These are phyloP conservation scores for Lepilemur septentrionalis DNA, from an alignment of 2,797 vertebrate species.

Conservation along the genomic window DNA sequence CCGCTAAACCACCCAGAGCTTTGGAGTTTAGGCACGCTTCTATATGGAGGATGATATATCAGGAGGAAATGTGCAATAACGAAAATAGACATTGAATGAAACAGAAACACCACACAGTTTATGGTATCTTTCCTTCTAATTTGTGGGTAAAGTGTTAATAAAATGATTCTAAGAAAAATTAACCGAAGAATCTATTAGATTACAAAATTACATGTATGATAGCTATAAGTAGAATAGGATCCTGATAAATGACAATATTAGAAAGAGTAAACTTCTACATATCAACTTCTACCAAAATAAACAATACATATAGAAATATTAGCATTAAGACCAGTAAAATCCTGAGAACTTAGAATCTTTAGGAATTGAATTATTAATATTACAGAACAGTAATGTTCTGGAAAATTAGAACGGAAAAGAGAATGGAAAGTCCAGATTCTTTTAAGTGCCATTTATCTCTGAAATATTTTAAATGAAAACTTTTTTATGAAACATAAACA, in stretches of 20 bases:
- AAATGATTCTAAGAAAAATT: neutral
- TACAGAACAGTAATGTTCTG: neutral
- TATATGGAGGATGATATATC: neutral
- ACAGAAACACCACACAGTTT: neutral
- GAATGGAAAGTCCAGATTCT: neutral
- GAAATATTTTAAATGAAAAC: neutral
- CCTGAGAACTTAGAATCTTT: too few species aligned
- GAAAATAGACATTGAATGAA: too few species aligned
- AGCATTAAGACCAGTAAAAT: neutral
- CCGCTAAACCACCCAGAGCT: neutral
- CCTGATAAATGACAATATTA: too few species aligned
- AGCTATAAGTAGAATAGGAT: neutral
- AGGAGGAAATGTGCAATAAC: neutral
- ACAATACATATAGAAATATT: rapidly evolving
- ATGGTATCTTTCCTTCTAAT: neutral
- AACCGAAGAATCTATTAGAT: neutral
- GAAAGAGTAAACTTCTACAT: neutral
- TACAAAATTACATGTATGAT: neutral
- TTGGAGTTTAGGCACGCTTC: neutral
- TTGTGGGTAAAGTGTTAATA: neutral
- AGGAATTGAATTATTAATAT: too few species aligned
- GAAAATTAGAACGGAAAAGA: neutral
- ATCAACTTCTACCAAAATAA: neutral
- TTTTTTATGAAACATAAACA: neutral
- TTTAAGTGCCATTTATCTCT: neutral